Base-by-base conservation (phyloP, 2,113 vertebrate species). In the Microcebus ravelobensis region DNA sequence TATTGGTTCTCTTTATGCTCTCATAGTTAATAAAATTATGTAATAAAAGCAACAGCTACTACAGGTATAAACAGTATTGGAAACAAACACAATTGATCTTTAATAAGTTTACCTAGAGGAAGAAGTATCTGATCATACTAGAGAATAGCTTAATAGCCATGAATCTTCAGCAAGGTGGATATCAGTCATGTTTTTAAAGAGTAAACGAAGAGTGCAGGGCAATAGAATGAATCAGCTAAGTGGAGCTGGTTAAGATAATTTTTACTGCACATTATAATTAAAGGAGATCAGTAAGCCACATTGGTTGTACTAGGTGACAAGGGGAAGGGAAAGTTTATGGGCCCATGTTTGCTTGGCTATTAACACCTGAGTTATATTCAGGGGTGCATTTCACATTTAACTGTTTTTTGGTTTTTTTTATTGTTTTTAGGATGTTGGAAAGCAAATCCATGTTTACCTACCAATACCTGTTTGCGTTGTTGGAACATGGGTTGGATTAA, bases 401-500 rank as follows among this genome's bases (percentile, higher is more conserved):
- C 25, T 74, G n/a, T 71, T 94, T 96, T 70, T 74, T 95, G 1
- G 79, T 39, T 36, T 74, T 96, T 77, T 76, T 95, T 80, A 45
- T 36, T 79, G 5, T 85, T 94, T 45, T 73, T 93, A 95, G 11
- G 85, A 77, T 88, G 5, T 91, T 90, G 23, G 15, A 65, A 55
- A 65, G 18, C 15, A 96, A 95, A 77, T 71, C 65, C 8, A 59
- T 94, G 91, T 91, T 95, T 91, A 81, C 76, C 63, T 92, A 90
- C 70, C 45, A 70, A 39, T 67, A 76, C 50, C 48, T 82, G 4
- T 88, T 79, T 93, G 34, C 25, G 68, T 39, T 79, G 18, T 73
- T 96, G 55, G 36, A 92, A 90, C 21, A 68, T 68, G 20, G 25
- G 71, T 95, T 95, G 34, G 39, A 10, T 96, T 93, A 93, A 96